These are phyloP conservation scores for Asobara japonica DNA, from an alignment of 1,140 invertebrate species.

Conservation along the genomic window DNA sequence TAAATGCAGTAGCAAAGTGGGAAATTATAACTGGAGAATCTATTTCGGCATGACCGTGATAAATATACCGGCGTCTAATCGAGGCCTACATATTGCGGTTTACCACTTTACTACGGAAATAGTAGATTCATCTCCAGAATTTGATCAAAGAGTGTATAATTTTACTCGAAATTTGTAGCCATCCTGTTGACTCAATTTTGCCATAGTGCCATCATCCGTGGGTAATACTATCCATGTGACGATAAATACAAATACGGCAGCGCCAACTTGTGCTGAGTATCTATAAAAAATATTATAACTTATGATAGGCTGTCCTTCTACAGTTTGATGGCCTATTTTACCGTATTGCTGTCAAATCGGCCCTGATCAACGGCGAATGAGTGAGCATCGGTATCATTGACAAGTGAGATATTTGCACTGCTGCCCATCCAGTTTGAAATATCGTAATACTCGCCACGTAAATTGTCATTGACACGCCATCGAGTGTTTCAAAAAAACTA, in stretches of 20 bases:
- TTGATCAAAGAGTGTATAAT: slow-evolving; percentile 18
- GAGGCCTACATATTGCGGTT: too few species aligned
- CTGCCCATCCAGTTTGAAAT: slow-evolving; percentile 92
- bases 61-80: too few species aligned
- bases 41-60: too few species aligned
- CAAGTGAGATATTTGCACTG: slow-evolving; percentile 90
- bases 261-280: slow-evolving; percentile 84
- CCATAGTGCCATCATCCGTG: slow-evolving; percentile 64
- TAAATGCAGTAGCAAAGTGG: too few species aligned
- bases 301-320: neutral
- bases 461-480: slow-evolving; percentile 58
- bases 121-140: neutral
- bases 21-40: too few species aligned
- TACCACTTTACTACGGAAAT: too few species aligned
- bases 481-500: slow-evolving; percentile 70
- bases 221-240: slow-evolving; percentile 79
- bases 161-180: slow-evolving; percentile 80
- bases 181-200: slow-evolving; percentile 75
- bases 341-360: slow-evolving; percentile 84
- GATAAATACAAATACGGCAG: slow-evolving; percentile 81
- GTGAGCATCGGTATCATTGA: slow-evolving; percentile 87
- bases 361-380: slow-evolving; percentile 72
- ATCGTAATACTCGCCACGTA: slow-evolving; percentile 81
- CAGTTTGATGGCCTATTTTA: slow-evolving; percentile 48
- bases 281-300: slow-evolving; percentile 62